These are phyloP conservation scores for Corydoras maculifer DNA, from an alignment of 2,113 vertebrate genomes.

Conservation along the genomic window DNA sequence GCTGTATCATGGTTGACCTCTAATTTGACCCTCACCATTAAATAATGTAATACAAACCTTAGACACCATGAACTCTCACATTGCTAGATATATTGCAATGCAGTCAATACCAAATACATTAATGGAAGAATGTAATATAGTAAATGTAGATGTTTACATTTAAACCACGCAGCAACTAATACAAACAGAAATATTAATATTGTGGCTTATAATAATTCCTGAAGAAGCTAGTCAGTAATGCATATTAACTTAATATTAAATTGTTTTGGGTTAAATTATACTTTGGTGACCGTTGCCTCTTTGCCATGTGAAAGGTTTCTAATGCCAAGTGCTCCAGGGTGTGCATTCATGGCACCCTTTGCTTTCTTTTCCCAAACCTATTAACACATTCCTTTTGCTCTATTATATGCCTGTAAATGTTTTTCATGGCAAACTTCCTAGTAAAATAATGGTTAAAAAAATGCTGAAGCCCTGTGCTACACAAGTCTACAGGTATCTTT, in stretches of 20 bases:
- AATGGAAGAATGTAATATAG: no score
- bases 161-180: no score
- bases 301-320: neutral
- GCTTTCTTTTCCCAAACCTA: neutral
- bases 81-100: no score
- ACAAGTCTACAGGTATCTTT: neutral
- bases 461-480: neutral
- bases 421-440: neutral
- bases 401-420: neutral
- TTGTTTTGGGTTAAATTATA: neutral
- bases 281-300: neutral
- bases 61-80: no score
- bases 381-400: constrained; percentile 9
- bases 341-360: neutral
- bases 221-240: no score
- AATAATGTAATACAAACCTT: no score
- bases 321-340: neutral
- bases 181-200: no score
- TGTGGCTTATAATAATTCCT: no score
- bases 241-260: constrained; percentile 1
- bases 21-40: no score
- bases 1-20: no score
- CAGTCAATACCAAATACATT: no score
- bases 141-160: no score
- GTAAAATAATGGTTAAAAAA: neutral